Percentiles rank a stretch among this genome's conserved stretches.
Evolutionary conservation across 2,797 vertebrate genomes (phyloP).

Genomic region (Sebastiscus tertius): DNA sequence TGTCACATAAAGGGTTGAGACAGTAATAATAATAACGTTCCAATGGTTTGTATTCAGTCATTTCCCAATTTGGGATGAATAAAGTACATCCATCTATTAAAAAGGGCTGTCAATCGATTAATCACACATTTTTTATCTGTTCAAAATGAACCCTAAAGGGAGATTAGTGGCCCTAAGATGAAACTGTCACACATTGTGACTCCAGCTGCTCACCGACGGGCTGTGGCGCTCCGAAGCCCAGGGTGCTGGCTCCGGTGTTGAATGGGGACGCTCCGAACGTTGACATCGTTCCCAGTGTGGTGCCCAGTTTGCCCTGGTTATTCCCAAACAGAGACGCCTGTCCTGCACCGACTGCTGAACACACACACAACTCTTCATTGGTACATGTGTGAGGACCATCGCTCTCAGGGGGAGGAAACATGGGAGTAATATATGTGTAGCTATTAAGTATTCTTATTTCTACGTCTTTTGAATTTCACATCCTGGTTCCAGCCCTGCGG

Average conservation of each 20-base stretch:
- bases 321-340: constrained; percentile 91
- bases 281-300: constrained; percentile 88
- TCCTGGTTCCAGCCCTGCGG: not conserved
- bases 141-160: no score
- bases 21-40: no score
- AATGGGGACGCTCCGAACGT: constrained; percentile 88
- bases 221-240: constrained; percentile 92
- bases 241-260: constrained; percentile 81
- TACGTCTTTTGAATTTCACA: not conserved
- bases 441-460: not conserved
- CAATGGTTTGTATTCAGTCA: no score
- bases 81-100: no score
- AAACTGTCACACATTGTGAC: not conserved
- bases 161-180: no score
- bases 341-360: constrained; percentile 86
- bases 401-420: no score
- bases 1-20: no score
- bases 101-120: no score
- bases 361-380: not conserved
- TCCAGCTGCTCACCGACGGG: constrained; percentile 87
- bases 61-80: no score
- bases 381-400: no score
- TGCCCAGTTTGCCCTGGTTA: constrained; percentile 90
- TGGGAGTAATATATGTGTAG: not conserved
- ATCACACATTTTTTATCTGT: no score